Evolutionary conservation across 1,140 invertebrate genomes (phyloP).

Genomic region (Panonychus citri): DNA sequence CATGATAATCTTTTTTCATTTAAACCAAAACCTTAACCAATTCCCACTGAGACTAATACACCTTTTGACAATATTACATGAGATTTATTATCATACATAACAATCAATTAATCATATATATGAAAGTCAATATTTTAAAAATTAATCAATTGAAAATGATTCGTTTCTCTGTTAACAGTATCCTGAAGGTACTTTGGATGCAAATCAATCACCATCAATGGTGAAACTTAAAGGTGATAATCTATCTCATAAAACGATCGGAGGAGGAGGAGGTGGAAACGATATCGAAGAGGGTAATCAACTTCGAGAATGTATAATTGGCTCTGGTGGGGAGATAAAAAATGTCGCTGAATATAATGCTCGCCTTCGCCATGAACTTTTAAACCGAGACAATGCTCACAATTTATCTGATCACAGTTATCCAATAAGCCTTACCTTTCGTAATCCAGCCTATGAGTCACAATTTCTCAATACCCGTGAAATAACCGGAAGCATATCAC

Average conservation of each 20-base stretch:
- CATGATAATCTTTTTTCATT: no score
- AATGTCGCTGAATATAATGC: slow-evolving; percentile 38
- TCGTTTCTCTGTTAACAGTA: slow-evolving; percentile 12
- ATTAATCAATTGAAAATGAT: not conserved
- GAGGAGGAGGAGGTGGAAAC: no score
- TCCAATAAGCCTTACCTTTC: slow-evolving; percentile 18
- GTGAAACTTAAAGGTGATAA: not conserved
- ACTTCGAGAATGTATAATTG: not conserved
- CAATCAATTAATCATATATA: no score
- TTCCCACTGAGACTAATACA: no score
- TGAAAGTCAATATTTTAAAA: no score
- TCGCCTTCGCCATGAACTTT: slow-evolving; percentile 49
- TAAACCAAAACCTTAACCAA: no score
- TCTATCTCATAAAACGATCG: not conserved
- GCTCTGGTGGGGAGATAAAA: not conserved
- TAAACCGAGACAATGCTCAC: slow-evolving; percentile 40
- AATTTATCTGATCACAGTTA: slow-evolving; percentile 12
- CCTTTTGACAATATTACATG: no score
- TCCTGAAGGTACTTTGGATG: slow-evolving; percentile 21
- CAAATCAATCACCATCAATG: no score
- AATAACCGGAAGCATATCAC: slow-evolving; percentile 15
- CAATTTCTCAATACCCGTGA: slow-evolving; percentile 15
- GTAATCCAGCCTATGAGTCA: slow-evolving; percentile 14
- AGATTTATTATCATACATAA: no score
- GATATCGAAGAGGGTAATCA: not conserved